A percentile compares a stretch with the other conserved stretches of the same genome.
phyloP scores from a whole-genome alignment of 2,888 invertebrate genomes.

The Anthophora plumipes region DNA sequence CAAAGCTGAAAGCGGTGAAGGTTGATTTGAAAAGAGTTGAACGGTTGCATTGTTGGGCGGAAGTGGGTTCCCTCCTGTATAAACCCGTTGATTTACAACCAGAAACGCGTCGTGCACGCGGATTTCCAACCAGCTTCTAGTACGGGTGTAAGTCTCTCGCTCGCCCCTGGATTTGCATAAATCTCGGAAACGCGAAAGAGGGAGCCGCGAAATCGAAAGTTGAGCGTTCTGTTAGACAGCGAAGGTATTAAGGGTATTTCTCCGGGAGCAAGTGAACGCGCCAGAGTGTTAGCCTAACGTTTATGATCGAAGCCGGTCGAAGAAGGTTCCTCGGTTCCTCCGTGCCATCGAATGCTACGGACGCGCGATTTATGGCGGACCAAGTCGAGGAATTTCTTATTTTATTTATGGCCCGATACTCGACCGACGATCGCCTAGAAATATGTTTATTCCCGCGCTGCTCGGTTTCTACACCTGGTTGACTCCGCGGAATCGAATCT shows the following conservation, averaged over 20 bases:
- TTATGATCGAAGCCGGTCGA: conserved; percentile 59
- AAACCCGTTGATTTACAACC: conserved; percentile 82
- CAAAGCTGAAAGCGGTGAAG: not conserved
- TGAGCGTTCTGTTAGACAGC: conserved; percentile 65
- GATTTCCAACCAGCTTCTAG: conserved; percentile 54
- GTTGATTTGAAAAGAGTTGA: not conserved
- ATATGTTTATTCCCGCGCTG: conserved; percentile 52
- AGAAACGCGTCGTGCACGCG: conserved; percentile 70
- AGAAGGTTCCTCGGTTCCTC: conserved; percentile 40
- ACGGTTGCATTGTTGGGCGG: conserved; percentile 60
- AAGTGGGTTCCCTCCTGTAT: conserved; percentile 69
- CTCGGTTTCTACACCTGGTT: conserved; percentile 43
- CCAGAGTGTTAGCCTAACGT: conserved; percentile 20
- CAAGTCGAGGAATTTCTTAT: conserved; percentile 56
- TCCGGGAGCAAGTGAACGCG: conserved; percentile 10
- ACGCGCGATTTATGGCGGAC: conserved; percentile 64
- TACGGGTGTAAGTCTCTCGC: conserved; percentile 22
- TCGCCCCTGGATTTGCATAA: conserved; percentile 79
- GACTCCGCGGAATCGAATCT: conserved; percentile 39
- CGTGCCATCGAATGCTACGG: conserved; percentile 41
- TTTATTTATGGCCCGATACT: conserved; percentile 62
- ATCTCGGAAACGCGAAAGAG: conserved; percentile 77
- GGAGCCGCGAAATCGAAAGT: conserved; percentile 81
- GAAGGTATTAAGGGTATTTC: conserved; percentile 59
- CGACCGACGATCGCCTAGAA: conserved; percentile 41